Base-by-base conservation (phyloP, 2,797 vertebrate species). In the Calcarius lapponicus region DNA sequence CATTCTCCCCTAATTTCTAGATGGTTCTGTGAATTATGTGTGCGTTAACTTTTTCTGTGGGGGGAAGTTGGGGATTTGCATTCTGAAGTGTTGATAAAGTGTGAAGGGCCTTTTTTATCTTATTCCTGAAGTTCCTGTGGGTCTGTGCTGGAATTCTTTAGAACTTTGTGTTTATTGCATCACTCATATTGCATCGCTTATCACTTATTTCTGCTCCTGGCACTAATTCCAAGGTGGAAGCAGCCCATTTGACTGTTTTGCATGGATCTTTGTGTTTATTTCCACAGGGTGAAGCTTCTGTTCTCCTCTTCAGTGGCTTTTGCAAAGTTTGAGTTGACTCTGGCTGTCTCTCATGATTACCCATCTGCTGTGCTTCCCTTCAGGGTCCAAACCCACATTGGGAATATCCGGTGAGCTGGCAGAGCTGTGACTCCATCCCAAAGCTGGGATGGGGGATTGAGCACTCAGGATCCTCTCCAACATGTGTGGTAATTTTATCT, bases 321-420 rank as follows among this genome's bases (percentile, higher is more conserved):
- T 95, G 95, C 97, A 5, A 98, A 98, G 70, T 98, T 98, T 96
- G 97, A 98, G 74, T 54, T 98, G 93, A 88, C 84, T 60, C 79
- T 98, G 50, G 91, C 82, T 70, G 79, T 98, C 4, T 97, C 98
- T 38, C 88, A 95, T 45, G 40, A n/a, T 75, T 98, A 98, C 85
- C 98, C 98, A 22, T 80, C 90, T 43, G 48, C 91, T 40, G 92
- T 92, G 1, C 74, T 98, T 74, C 89, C 92, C 58, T 98, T 98
- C 48, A 95, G 95, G 21, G 80, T 98, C 93, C 94, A 90, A 26
- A 98, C 90, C 25, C 87, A 51, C 42, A 82, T 97, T 76, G 98
- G 98, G 74, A 97, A 94, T 7, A 93, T 94, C 13, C 60, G 96
- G 98, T 98, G 92, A 98, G 98, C 97, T 85, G 92, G 40, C 66